Base-by-base conservation (phyloP, 1,140 invertebrate genomes). In the Lethrus apterus region DNA sequence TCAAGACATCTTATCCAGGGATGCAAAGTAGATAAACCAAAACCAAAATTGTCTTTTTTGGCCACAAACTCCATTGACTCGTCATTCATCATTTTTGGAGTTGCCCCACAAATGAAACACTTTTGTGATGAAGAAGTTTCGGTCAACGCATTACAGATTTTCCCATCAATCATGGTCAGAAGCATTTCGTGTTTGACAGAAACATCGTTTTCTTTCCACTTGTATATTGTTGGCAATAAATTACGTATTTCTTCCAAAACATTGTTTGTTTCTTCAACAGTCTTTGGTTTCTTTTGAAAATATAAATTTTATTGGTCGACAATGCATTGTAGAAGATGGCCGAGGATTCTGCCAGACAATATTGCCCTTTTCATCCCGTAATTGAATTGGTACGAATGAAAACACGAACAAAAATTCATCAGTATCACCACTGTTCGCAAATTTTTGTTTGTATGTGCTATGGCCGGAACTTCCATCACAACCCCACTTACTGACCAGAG, bases 121-220 rank as follows among this genome's bases (percentile, higher is more conserved):
- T 19, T 33, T 34, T 42, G 29, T 17, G 29, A 5, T 21, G 23
- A 48, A 24, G 29, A 26, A 17, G 36, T 48, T 17, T 33, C 11
- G 4, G 46, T 48, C 11, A 43, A 14, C 3, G 46, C 46, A 43
- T 48, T 48, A 23, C 29, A 48, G 3, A 48, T 30, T 35, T 48
- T 48, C 7, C 38, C 38, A 20, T 44, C 26, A 32, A 34, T 34
- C 32, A 34, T 34, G 13, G 9, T n/a, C 7, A 34, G 14, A n/a
- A 7, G 5, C 14, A 34, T 8, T 34, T 34, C 14, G 13, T 34
- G 13, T 34, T 14, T 34, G 5, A 34, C 9, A n/a, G n/a, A n/a
- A n/a, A n/a, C n/a, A n/a, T n/a, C n/a, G n/a, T n/a, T n/a, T n/a
- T n/a, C n/a, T n/a, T n/a, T n/a, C n/a, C n/a, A n/a, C n/a, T n/a